Percentiles rank a stretch among this genome's conserved stretches.
Evolutionary conservation across 1,140 invertebrate genomes (phyloP).

Genomic region (Papilio machaon): DNA sequence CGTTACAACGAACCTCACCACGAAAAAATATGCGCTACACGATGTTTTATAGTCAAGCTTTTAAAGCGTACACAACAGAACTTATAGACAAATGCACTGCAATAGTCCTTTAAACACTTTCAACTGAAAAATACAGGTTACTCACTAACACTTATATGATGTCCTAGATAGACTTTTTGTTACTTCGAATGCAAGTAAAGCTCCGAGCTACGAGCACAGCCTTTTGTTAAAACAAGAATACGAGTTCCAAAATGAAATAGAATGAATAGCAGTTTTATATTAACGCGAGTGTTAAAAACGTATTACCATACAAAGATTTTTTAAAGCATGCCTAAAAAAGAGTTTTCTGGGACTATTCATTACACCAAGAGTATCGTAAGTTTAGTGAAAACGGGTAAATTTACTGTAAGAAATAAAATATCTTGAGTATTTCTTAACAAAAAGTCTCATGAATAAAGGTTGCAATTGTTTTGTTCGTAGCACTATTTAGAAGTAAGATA

Average conservation of each 20-base stretch:
- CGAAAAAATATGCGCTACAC: background rate
- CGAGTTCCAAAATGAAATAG: background rate
- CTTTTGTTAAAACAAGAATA: conserved; percentile 17
- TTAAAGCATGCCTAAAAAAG: background rate
- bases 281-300: background rate
- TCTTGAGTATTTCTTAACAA: background rate
- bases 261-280: conserved; percentile 18
- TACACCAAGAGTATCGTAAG: background rate
- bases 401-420: background rate
- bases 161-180: conserved; percentile 11
- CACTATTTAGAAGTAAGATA: background rate
- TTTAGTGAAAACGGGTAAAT: background rate
- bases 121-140: conserved; percentile 5
- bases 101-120: conserved; percentile 7
- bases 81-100: background rate
- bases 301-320: background rate
- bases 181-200: background rate
- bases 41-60: background rate
- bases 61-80: background rate
- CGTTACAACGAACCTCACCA: background rate
- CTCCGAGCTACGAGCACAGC: background rate
- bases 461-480: background rate
- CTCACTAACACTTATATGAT: background rate
- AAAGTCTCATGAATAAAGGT: background rate
- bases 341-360: background rate